A percentile compares a stretch with the other conserved stretches of the same genome.
Conservation (phyloP, 2,113 vertebrate species). For the Lampris incognitus region DNA sequence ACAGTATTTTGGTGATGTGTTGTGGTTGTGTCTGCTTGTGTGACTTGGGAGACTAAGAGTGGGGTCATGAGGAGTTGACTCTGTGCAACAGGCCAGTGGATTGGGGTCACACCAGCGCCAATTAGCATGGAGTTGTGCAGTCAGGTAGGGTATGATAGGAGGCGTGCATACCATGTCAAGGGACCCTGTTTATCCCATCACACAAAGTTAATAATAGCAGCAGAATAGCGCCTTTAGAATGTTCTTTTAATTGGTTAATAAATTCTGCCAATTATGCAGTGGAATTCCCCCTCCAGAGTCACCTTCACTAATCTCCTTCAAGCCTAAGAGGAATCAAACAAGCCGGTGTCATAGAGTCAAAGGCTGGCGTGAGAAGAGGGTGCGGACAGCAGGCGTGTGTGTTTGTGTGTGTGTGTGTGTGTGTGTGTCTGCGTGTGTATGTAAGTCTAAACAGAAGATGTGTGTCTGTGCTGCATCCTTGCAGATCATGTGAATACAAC, state of each 20-base stretch:
- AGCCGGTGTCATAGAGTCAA: constrained; percentile 64
- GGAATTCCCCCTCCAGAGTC: constrained; percentile 76
- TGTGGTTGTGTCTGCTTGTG: constrained; percentile 22
- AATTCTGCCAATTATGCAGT: constrained; percentile 79
- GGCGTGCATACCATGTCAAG: constrained; percentile 31
- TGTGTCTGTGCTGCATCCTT: constrained; percentile 50
- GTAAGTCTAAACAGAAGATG: constrained; percentile 57
- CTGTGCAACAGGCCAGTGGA: constrained; percentile 39
- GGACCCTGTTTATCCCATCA: constrained; percentile 73
- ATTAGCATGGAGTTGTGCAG: constrained; percentile 50
- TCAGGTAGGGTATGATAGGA: constrained; percentile 47
- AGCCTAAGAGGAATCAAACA: constrained; percentile 71
- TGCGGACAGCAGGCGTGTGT: constrained; percentile 32
- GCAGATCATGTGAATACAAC: constrained; percentile 80
- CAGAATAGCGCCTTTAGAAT: constrained; percentile 70
- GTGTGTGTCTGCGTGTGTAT: constrained; percentile 31
- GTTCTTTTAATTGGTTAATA: constrained; percentile 81
- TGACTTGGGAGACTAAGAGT: constrained; percentile 23
- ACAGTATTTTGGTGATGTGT: constrained; percentile 14
- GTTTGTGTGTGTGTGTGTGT: constrained; percentile 19
- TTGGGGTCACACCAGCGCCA: constrained; percentile 38
- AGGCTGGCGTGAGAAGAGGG: constrained; percentile 47
- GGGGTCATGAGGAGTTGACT: constrained; percentile 51
- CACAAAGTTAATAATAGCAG: constrained; percentile 74
- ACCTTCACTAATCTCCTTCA: constrained; percentile 82